Percentiles rank a stretch among this genome's conserved stretches.
Conservation (phyloP, 2,888 invertebrate genomes). For the Heliconius erato region DNA sequence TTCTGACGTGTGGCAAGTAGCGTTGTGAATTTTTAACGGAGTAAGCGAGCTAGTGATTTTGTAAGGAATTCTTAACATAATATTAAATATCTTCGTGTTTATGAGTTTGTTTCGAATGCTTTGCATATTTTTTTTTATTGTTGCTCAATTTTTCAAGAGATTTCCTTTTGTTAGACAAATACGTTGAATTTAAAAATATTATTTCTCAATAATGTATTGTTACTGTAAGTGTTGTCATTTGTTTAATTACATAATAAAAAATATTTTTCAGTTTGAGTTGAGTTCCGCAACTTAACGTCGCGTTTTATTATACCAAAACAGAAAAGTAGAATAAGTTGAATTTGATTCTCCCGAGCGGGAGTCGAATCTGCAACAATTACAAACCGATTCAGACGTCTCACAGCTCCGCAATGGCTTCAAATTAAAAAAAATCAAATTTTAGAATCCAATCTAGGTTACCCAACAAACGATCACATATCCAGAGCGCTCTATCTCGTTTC, state of each 20-base stretch:
- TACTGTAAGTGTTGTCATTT: background rate
- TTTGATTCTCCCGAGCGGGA: too few species aligned
- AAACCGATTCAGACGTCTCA: too few species aligned
- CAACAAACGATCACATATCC: slow-evolving; percentile 29
- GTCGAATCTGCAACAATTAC: too few species aligned
- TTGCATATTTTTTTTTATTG: background rate
- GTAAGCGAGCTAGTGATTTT: background rate
- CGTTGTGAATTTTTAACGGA: background rate
- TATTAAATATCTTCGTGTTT: background rate
- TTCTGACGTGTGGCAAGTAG: background rate
- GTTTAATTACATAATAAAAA: too few species aligned
- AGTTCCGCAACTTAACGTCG: too few species aligned
- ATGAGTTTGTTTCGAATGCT: background rate
- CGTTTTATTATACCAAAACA: too few species aligned
- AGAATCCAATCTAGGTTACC: slow-evolving; percentile 3
- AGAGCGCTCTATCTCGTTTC: slow-evolving; percentile 42
- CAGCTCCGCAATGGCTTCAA: too few species aligned
- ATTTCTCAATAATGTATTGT: background rate
- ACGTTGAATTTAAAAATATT: background rate
- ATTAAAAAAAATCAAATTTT: too few species aligned
- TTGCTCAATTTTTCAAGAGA: background rate
- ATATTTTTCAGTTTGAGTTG: too few species aligned
- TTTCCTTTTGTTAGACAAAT: too few species aligned
- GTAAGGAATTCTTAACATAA: background rate
- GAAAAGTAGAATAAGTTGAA: too few species aligned